Evolutionary conservation across 2,113 vertebrate species (phyloP), one percentile per base, ranked within the genome.

Genomic region (Ptychochromis oligacanthus): DNA sequence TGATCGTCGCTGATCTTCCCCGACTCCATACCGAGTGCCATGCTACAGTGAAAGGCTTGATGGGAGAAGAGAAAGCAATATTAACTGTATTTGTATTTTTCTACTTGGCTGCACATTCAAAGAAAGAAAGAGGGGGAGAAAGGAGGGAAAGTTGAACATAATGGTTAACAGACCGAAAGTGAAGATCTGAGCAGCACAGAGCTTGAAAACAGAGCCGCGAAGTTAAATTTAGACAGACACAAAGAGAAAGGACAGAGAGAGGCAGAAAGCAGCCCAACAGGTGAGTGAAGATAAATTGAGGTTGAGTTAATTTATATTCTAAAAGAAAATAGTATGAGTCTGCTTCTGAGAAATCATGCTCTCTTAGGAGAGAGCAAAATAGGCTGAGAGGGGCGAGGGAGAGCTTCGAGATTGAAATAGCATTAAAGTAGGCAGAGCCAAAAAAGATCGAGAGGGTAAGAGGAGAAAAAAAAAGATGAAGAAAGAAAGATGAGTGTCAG

Each of bases 1-100:
- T 99, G 98, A 57, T 98, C 97, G 17, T 98, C 97, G 34, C 97
- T 97, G 91, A 99, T 99, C 91, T 96, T 96, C 28, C 97, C 96
- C 1, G 98, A 99, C 92, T 99, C 98, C 97, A 99, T 97, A 11
- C 98, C 98, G 82, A 99, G 95, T 0, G 97, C 96, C 72, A 95
- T 90, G 58, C 97, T 99, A 80, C 98, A 99, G 95, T 99, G 98
- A 78, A 98, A 98, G 2, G 96, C 98, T n/a, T 99, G 91, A 1
- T 31, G 20, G 28, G 46, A 55, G 34, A 14, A 52, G 31, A 67
- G 24, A 36, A 5, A 40, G 61, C n/a, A 13, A 17, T 8, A 7
- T 58, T 57, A 59, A 26, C 17, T 15, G 13, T 15, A 2, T 52
- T 72, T 72, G 67, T 43, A n/a, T n/a, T 54, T 26, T 1, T n/a